Evolutionary conservation across 1,140 invertebrate species (phyloP).

Genomic region (Anastrepha obliqua): DNA sequence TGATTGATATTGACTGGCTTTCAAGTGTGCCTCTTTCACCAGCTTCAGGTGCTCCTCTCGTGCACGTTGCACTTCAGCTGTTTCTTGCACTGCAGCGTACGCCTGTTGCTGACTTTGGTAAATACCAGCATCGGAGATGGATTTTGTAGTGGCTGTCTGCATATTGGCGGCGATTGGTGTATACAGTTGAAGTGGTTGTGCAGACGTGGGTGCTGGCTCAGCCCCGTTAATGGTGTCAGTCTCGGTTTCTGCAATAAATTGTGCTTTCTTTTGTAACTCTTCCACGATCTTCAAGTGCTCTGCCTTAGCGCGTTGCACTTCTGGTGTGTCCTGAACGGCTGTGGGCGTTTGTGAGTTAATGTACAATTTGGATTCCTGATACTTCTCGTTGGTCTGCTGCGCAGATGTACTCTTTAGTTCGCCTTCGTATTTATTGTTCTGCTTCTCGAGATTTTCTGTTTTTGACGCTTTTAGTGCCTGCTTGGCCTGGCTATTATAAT

Average conservation of each 20-base stretch:
- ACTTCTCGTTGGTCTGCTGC: not conserved
- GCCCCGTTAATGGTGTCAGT: not conserved
- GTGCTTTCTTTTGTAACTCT: slow-evolving; percentile 59
- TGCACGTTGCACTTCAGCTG: slow-evolving; percentile 59
- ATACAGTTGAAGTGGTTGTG: not conserved
- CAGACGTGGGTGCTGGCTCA: not conserved
- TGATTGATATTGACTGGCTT: not conserved
- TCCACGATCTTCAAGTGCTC: slow-evolving; percentile 65
- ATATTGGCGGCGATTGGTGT: not conserved
- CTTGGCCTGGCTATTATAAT: not conserved
- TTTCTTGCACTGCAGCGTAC: slow-evolving; percentile 59
- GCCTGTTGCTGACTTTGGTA: slow-evolving; percentile 6
- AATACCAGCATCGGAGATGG: not conserved
- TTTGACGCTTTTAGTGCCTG: not conserved
- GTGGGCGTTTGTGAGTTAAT: slow-evolving; percentile 3
- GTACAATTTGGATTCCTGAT: not conserved
- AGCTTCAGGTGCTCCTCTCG: slow-evolving; percentile 56
- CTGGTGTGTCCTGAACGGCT: slow-evolving; percentile 64
- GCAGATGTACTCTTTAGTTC: not conserved
- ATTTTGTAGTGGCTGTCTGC: not conserved
- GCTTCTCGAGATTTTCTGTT: not conserved
- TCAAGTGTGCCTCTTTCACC: slow-evolving; percentile 42
- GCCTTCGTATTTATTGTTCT: not conserved
- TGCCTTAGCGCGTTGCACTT: slow-evolving; percentile 66
- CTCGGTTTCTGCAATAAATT: not conserved